A percentile compares a stretch with the other conserved stretches of the same genome.
phyloP scores from a whole-genome alignment of 2,888 invertebrate species.

The Metalampra italica region DNA sequence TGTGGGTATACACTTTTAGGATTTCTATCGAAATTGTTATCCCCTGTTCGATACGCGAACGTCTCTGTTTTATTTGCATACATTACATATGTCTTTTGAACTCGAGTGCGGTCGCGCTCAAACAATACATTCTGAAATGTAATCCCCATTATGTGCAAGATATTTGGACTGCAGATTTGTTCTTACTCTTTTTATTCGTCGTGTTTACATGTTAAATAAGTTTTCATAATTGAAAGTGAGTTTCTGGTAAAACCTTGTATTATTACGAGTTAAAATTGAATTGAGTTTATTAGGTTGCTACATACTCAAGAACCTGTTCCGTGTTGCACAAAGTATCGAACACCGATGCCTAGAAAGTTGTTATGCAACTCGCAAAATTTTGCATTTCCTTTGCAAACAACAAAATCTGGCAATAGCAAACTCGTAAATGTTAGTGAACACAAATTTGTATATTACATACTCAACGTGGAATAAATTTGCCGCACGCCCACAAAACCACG shows the following conservation, averaged over 20 bases:
- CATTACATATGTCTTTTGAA: slow-evolving; percentile 32
- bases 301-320: background rate
- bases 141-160: background rate
- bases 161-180: background rate
- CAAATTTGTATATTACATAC: slow-evolving; percentile 11
- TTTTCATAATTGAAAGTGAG: no score
- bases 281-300: background rate
- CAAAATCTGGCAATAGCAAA: slow-evolving; percentile 9
- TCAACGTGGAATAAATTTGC: slow-evolving; percentile 20
- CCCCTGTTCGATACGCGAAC: slow-evolving; percentile 25
- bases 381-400: slow-evolving; percentile 1
- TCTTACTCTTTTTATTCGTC: no score
- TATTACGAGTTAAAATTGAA: no score
- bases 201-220: background rate
- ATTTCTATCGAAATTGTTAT: slow-evolving; percentile 36
- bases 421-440: slow-evolving; percentile 7
- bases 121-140: slow-evolving; percentile 10
- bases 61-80: slow-evolving; percentile 39
- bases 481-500: slow-evolving; percentile 20
- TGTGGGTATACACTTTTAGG: slow-evolving; percentile 23
- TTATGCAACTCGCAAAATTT: background rate
- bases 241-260: no score
- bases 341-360: background rate
- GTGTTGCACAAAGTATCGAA: background rate
- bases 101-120: slow-evolving; percentile 22